These are phyloP conservation scores for Antheraea assamensis DNA, from an alignment of 2,888 invertebrate genomes.

Conservation along the genomic window DNA sequence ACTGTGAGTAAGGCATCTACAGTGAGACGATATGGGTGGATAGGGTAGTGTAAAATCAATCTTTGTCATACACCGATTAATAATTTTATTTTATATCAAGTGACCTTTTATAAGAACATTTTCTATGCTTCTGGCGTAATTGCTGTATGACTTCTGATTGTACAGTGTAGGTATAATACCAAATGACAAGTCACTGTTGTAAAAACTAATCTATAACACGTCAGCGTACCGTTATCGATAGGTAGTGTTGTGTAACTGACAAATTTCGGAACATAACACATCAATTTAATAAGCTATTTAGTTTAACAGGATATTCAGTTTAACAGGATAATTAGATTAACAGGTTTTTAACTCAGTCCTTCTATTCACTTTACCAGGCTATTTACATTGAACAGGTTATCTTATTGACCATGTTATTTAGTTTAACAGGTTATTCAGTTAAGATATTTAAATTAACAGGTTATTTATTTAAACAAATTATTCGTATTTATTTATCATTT, in stretches of 20 bases:
- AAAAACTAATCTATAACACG: background rate
- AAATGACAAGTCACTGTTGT: background rate
- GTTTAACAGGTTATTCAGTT: background rate
- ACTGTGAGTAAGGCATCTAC: conserved; percentile 94
- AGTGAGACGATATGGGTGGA: conserved; percentile 84
- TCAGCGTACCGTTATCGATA: background rate
- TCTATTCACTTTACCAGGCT: background rate
- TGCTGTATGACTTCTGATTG: background rate
- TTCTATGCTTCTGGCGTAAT: background rate
- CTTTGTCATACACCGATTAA: background rate
- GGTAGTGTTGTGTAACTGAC: background rate
- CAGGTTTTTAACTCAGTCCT: background rate
- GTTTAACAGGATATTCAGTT: background rate
- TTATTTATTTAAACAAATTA: background rate
- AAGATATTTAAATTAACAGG: background rate
- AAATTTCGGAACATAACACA: background rate
- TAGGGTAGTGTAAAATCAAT: conserved; percentile 28
- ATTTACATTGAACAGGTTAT: background rate
- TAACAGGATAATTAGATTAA: background rate
- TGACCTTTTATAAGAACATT: background rate
- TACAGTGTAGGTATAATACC: background rate
- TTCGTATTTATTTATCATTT: too few relatives aligned
- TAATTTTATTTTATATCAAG: background rate
- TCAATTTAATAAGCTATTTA: background rate
- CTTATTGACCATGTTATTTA: background rate